Evolutionary conservation across 2,797 vertebrate species (phyloP).

Genomic region (Triplophysa bombifrons): DNA sequence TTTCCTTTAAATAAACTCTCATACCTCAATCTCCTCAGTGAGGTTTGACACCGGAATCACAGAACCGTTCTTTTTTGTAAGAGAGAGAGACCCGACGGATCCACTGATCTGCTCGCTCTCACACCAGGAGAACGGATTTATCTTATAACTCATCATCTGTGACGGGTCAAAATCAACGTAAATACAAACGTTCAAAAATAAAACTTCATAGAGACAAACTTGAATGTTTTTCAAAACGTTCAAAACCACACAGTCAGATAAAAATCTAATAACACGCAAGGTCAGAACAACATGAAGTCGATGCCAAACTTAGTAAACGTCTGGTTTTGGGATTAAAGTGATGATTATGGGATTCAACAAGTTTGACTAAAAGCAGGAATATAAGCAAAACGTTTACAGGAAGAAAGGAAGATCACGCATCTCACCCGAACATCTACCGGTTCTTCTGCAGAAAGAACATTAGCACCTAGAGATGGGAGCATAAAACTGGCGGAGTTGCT

Average conservation of each 20-base stretch:
- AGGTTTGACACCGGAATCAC: conserved; percentile 82
- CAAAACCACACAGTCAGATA: too few relatives aligned
- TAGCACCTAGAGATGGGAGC: conserved; percentile 77
- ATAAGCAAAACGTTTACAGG: background rate
- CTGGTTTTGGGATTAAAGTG: background rate
- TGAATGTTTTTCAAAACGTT: too few relatives aligned
- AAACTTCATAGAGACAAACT: too few relatives aligned
- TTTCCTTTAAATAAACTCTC: conserved; percentile 13
- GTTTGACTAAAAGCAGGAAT: background rate
- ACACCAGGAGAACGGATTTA: conserved; percentile 84
- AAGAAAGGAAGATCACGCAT: background rate
- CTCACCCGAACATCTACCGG: conserved; percentile 88
- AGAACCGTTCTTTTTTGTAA: conserved; percentile 80
- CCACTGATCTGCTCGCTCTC: conserved; percentile 79
- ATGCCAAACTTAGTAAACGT: background rate
- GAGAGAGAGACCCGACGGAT: conserved; percentile 83
- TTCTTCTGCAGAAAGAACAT: conserved; percentile 70
- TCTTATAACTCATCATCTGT: conserved; percentile 92
- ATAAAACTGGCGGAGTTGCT: conserved; percentile 80
- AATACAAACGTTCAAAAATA: background rate
- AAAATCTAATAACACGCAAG: background rate
- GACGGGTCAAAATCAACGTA: background rate
- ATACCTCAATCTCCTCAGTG: conserved; percentile 87
- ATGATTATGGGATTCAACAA: background rate
- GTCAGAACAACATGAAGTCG: background rate